A percentile compares a stretch with the other conserved stretches of the same genome.
Evolutionary conservation across 2,888 invertebrate genomes (phyloP).

Genomic region (Listrodromus nycthemerus): DNA sequence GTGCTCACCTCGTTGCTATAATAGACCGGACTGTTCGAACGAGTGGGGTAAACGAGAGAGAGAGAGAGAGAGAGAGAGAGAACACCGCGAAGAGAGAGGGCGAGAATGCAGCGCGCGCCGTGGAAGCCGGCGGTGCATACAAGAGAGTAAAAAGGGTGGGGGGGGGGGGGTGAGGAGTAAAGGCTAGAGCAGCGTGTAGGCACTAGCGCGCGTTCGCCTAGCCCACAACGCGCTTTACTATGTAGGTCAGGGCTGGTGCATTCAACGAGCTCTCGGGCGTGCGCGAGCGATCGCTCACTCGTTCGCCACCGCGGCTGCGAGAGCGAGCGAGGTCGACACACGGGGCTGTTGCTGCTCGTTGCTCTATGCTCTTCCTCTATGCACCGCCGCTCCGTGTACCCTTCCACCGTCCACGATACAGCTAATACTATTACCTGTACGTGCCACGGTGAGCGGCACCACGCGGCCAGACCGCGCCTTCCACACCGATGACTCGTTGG

Average conservation of each 20-base stretch:
- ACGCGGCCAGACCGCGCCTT: constrained; percentile 7
- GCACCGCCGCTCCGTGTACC: constrained; percentile 48
- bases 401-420: constrained; percentile 39
- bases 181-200: constrained; percentile 76
- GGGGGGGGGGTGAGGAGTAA: constrained; percentile 78
- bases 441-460: constrained; percentile 26
- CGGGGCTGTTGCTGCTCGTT: constrained; percentile 8
- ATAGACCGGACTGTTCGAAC: constrained; percentile 50
- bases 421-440: constrained; percentile 52
- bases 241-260: constrained; percentile 85
- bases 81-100: constrained; percentile 39
- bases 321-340: constrained; percentile 39
- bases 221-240: constrained; percentile 83
- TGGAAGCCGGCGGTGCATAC: constrained; percentile 59
- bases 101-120: constrained; percentile 31
- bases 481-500: not conserved
- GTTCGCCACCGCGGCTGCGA: constrained; percentile 31
- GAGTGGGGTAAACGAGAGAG: constrained; percentile 42
- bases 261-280: constrained; percentile 79
- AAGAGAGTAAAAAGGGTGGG: constrained; percentile 20
- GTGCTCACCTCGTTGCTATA: constrained; percentile 58
- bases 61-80: constrained; percentile 51
- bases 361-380: constrained; percentile 59
- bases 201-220: constrained; percentile 75
- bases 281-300: constrained; percentile 52